These are phyloP conservation scores for Aradus depressus DNA, from an alignment of 2,888 invertebrate genomes.

Conservation along the genomic window DNA sequence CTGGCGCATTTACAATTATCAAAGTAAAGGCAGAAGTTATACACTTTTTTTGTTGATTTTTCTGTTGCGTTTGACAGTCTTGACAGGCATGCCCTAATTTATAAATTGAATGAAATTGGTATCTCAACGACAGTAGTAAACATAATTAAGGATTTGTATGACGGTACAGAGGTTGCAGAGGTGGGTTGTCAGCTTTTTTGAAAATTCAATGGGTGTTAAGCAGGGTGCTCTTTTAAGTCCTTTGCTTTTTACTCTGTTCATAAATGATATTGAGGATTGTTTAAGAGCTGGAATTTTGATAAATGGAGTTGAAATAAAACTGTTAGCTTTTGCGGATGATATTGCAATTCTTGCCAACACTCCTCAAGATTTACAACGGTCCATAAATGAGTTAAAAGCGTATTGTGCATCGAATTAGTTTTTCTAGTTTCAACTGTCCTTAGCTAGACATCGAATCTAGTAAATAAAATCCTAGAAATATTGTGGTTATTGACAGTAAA, in stretches of 20 bases:
- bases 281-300: conserved; percentile 21
- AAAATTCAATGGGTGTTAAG: too few relatives aligned
- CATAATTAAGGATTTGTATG: too few relatives aligned
- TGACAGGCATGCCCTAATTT: neutral
- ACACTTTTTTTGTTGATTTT: conserved; percentile 13
- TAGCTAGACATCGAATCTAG: too few relatives aligned
- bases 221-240: conserved; percentile 15
- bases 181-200: conserved; percentile 8
- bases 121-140: neutral
- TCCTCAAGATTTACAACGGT: conserved; percentile 18
- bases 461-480: too few relatives aligned
- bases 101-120: neutral
- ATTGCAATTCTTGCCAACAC: conserved; percentile 22
- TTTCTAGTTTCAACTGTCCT: too few relatives aligned
- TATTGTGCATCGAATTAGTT: too few relatives aligned
- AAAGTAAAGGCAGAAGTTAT: conserved; percentile 3
- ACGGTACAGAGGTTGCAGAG: neutral
- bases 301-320: conserved; percentile 12
- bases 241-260: conserved; percentile 8
- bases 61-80: neutral
- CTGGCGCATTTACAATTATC: neutral
- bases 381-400: conserved; percentile 14
- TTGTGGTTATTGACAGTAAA: too few relatives aligned
- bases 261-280: conserved; percentile 5
- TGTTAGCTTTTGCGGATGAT: conserved; percentile 26